Evolutionary conservation across 2,888 invertebrate genomes (phyloP), one percentile per base, ranked within the genome.

Genomic region (Spilosoma lubricipeda): DNA sequence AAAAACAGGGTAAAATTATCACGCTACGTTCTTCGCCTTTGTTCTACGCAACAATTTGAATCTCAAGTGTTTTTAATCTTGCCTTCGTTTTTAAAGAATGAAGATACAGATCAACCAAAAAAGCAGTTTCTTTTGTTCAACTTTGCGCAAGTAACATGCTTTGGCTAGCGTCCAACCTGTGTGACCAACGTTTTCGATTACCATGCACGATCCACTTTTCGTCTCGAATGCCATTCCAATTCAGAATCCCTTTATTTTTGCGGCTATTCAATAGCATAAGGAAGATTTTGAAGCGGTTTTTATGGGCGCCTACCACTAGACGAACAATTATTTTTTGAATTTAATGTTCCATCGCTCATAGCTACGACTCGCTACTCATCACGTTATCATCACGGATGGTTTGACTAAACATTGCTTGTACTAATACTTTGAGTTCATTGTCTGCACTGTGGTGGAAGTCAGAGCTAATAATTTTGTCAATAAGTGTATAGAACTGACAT

Each of bases 301-400:
- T 1, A 13, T 59, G 27, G 9, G 59, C 15, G 0, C 1, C 27
- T 11, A 8, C 3, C 13, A 59, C n/a, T 13, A 11, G 52, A 23
- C 52, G n/a, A n/a, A n/a, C 52, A n/a, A n/a, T n/a, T n/a, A 0
- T 3, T 8, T n/a, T n/a, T 56, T 56, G 3, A 9, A 56, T 56
- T 56, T n/a, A n/a, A 56, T n/a, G 3, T n/a, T n/a, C 3, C 3
- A 7, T n/a, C 11, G 3, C 23, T n/a, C n/a, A n/a, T 13, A 9
- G 3, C 0, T 11, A 0, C 9, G 3, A 3, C 11, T n/a, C 11
- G 3, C 11, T 56, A 3, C n/a, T 9, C 9, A 11, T 23, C 11
- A n/a, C 23, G 23, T 52, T 52, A 9, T 11, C 20, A 56, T 56
- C 9, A 9, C 11, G 2, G 23, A n/a, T n/a, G n/a, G 9, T n/a